Evolutionary conservation across 2,888 invertebrate species (phyloP).

Genomic region (Chirona hameri): DNA sequence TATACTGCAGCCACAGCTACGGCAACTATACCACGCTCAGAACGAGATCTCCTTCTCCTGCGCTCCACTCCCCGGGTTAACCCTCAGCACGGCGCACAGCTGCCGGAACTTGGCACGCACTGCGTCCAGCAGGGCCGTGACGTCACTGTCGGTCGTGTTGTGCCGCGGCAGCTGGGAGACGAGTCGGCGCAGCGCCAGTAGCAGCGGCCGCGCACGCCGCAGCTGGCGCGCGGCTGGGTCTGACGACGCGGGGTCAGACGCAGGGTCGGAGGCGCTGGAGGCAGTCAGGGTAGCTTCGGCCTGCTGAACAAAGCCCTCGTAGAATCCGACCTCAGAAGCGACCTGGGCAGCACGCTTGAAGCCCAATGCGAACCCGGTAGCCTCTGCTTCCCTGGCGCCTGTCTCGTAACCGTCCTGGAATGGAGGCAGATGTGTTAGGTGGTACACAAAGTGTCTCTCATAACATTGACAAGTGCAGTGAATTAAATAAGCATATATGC

Average conservation of each 20-base stretch:
- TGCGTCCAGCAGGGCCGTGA: slow-evolving; percentile 51
- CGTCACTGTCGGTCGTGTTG: not conserved
- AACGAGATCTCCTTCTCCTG: not conserved
- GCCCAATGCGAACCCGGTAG: not conserved
- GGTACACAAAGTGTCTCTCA: too few species aligned
- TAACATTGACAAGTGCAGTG: too few species aligned
- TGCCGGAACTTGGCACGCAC: slow-evolving; percentile 67
- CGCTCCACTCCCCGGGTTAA: not conserved
- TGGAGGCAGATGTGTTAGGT: too few species aligned
- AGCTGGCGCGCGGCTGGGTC: not conserved
- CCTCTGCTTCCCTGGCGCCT: not conserved
- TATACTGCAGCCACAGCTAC: too few species aligned
- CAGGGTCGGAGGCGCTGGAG: not conserved
- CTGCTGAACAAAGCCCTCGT: not conserved
- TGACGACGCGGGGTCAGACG: not conserved
- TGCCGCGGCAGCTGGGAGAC: not conserved
- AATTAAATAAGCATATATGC: too few species aligned
- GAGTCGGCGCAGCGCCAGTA: not conserved
- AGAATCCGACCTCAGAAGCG: slow-evolving; percentile 2
- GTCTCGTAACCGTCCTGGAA: not conserved
- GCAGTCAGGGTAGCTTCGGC: not conserved
- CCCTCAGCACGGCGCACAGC: slow-evolving; percentile 62
- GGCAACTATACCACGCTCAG: not conserved
- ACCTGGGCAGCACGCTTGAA: not conserved
- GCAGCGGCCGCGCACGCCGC: not conserved